Evolutionary conservation across 2,113 vertebrate species (phyloP), one percentile per base, ranked within the genome.

Genomic region (Gobius niger): DNA sequence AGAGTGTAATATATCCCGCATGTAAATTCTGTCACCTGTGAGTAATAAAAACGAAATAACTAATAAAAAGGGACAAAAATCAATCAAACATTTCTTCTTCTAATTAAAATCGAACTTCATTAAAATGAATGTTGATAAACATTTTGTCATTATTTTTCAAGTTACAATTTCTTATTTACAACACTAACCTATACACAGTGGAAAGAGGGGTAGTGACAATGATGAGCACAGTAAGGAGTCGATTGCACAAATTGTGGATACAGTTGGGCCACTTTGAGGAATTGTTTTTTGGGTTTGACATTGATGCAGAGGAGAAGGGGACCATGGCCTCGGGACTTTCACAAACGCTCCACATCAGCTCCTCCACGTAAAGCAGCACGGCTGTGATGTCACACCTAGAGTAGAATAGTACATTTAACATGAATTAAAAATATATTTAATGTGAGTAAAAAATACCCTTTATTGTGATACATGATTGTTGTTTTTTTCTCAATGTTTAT

Each of bases 311-410:
- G 42, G 69, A 70, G 57, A 92, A 84, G 63, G 72, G 81, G 73
- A 95, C 64, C 83, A 98, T 88, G 65, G 92, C 90, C 76, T 92
- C 88, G 13, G 88, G 83, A 74, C 93, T 93, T 72, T 90, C 79
- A 73, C 94, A 96, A 75, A 96, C 57, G 67, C 95, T 95, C 96
- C 96, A 98, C 70, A 98, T 85, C 63, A 97, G 90, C 65, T 93
- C 93, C 83, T 97, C 95, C 74, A 94, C 94, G 65, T 92, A 95
- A 85, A 96, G 92, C 87, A 99, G 88, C 78, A 96, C 89, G 47
- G 94, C 90, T 44, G 93, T 93, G 80, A 97, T 90, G 93, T 99
- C 96, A 88, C 85, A 86, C 87, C 96, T 98, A 80, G 13, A 2
- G 66, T 47, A 71, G 67, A 73, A 54, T 44, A 18, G 13, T n/a